Conservation (phyloP, 2,888 invertebrate genomes). For the Elaeidobius kamerunicus region DNA sequence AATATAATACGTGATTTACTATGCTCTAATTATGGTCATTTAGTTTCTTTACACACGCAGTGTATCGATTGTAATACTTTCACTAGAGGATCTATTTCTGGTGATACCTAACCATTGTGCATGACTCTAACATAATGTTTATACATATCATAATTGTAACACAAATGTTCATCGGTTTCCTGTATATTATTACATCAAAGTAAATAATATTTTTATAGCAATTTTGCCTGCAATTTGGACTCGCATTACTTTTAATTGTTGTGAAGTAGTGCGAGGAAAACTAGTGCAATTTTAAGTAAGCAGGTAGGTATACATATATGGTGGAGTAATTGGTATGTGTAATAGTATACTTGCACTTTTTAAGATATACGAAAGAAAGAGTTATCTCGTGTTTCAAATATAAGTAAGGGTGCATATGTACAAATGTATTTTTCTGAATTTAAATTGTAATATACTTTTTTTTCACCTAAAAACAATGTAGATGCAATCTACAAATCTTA, state of each 20-base stretch:
- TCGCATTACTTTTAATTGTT: slow-evolving; percentile 25
- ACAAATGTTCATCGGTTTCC: slow-evolving; percentile 26
- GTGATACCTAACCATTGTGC: slow-evolving; percentile 26
- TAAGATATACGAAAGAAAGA: not conserved
- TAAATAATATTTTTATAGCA: slow-evolving; percentile 24
- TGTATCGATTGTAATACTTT: slow-evolving; percentile 28
- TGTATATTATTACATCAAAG: slow-evolving; percentile 26
- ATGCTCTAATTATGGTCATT: slow-evolving; percentile 28
- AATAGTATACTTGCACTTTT: slow-evolving; percentile 5
- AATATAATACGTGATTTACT: slow-evolving; percentile 26
- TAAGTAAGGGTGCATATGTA: not conserved
- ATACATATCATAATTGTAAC: slow-evolving; percentile 19
- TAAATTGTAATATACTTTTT: not conserved
- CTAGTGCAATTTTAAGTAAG: slow-evolving; percentile 10
- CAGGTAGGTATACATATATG: not conserved
- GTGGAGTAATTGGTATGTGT: not conserved
- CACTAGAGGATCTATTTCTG: slow-evolving; percentile 25
- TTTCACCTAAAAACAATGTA: too few relatives aligned
- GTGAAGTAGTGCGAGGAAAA: slow-evolving; percentile 26
- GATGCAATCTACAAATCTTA: not conserved
- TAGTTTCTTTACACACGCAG: slow-evolving; percentile 28
- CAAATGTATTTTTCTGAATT: not conserved
- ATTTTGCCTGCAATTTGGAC: slow-evolving; percentile 22
- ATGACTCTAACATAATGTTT: slow-evolving; percentile 20
- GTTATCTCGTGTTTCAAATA: too few relatives aligned